Percentiles rank a stretch among this genome's conserved stretches.
Conservation (phyloP, 2,797 vertebrate species). For the Sebastes steindachneri region DNA sequence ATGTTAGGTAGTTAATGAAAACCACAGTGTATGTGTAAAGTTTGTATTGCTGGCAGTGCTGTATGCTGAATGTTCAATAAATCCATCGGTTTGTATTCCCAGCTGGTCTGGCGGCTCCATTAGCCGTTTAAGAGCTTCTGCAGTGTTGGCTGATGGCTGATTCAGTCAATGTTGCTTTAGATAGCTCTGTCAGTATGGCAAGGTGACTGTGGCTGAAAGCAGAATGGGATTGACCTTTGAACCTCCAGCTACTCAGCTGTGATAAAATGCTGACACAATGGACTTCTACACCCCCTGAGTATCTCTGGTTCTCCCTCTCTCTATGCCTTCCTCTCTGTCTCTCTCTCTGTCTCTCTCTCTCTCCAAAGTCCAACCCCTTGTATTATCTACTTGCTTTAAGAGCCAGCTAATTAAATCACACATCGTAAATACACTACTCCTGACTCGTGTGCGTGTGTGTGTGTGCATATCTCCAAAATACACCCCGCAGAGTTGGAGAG, state of each 20-base stretch:
- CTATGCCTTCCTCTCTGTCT: background rate
- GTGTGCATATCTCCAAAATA: conserved; percentile 57
- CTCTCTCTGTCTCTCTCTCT: background rate
- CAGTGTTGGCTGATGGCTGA: conserved; percentile 71
- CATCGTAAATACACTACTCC: conserved; percentile 78
- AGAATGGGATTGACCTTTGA: conserved; percentile 74
- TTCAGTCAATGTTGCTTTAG: conserved; percentile 70
- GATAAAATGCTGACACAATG: conserved; percentile 75
- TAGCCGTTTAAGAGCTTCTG: conserved; percentile 70
- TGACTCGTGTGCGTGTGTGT: conserved; percentile 36
- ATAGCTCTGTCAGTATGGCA: conserved; percentile 72
- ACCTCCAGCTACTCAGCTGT: conserved; percentile 69
- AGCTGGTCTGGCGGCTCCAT: conserved; percentile 65
- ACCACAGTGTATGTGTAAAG: conserved; percentile 19
- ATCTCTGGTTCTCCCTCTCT: conserved; percentile 15
- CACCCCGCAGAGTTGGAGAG: conserved; percentile 74
- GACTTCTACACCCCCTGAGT: conserved; percentile 59
- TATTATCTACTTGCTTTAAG: conserved; percentile 74
- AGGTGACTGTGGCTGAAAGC: conserved; percentile 71
- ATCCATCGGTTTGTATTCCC: conserved; percentile 70
- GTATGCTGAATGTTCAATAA: conserved; percentile 63
- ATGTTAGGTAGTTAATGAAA: conserved; percentile 1
- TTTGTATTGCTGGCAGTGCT: conserved; percentile 48
- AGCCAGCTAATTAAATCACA: conserved; percentile 82
- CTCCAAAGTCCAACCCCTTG: conserved; percentile 44